phyloP scores from a whole-genome alignment of 2,797 vertebrate genomes.

The Gallinago stenura region DNA sequence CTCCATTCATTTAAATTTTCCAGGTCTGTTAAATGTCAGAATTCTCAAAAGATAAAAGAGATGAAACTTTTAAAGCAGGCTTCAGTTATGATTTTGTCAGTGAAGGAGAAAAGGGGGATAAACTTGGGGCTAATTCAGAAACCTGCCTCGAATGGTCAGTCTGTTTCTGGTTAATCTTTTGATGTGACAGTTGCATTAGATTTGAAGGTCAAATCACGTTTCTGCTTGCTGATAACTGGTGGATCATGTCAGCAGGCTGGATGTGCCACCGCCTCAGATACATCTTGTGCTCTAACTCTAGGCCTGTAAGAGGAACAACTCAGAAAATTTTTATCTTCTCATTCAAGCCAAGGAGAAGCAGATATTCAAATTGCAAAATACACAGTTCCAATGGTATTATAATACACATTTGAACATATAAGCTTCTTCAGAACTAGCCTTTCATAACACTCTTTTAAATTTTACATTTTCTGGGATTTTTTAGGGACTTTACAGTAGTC shows the following conservation, averaged over 20 bases:
- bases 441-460: not conserved
- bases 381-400: not conserved
- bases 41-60: constrained; percentile 20
- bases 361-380: not conserved
- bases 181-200: constrained; percentile 35
- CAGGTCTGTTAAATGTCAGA: not conserved
- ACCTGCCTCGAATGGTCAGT: not conserved
- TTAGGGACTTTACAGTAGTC: not conserved
- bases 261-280: not conserved
- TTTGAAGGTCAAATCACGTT: constrained; percentile 14
- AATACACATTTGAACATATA: not conserved
- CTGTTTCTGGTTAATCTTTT: constrained; percentile 25
- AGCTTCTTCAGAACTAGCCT: not conserved
- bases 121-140: constrained; percentile 44
- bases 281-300: not conserved
- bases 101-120: not conserved
- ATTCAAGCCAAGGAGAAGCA: not conserved
- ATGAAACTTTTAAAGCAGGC: not conserved
- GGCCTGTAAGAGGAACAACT: not conserved
- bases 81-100: not conserved
- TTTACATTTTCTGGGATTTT: not conserved
- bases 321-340: not conserved
- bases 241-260: not conserved
- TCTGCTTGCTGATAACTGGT: not conserved
- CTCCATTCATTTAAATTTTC: constrained; percentile 14